Evolutionary conservation across 1,140 invertebrate species (phyloP).

Genomic region (Bombus pascuorum): DNA sequence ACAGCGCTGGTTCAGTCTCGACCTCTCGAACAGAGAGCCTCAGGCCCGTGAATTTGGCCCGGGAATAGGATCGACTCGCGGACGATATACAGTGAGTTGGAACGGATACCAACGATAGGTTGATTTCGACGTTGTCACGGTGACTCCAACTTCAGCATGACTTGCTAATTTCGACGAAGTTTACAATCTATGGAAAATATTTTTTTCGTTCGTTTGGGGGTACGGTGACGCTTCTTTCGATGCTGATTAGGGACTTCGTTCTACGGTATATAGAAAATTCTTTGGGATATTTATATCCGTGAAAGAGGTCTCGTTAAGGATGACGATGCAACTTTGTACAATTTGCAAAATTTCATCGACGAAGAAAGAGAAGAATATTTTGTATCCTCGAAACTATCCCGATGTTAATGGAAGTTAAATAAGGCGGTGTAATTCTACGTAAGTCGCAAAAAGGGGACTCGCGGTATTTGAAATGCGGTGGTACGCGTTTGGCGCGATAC

Average conservation of each 20-base stretch:
- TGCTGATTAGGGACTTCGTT: not conserved
- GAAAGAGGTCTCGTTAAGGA: not conserved
- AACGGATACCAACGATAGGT: constrained; percentile 41
- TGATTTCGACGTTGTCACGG: constrained; percentile 46
- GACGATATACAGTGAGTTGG: not conserved
- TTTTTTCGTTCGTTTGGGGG: not conserved
- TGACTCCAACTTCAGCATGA: constrained; percentile 4
- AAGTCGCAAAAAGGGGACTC: constrained; percentile 19
- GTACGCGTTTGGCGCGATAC: constrained; percentile 9
- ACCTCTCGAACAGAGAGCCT: constrained; percentile 23
- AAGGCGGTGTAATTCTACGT: not conserved
- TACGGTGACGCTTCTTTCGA: not conserved
- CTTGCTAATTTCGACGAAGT: not conserved
- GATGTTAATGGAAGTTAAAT: constrained; percentile 11
- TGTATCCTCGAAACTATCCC: not conserved
- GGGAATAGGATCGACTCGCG: constrained; percentile 26
- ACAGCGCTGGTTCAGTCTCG: constrained; percentile 48
- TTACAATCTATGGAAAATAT: constrained; percentile 12
- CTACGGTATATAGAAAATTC: no score
- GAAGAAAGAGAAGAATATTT: not conserved
- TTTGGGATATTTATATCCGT: not conserved
- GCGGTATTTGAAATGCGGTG: no score
- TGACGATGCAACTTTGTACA: not conserved
- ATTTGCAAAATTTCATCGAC: not conserved
- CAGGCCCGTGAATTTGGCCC: constrained; percentile 37